Base-by-base conservation (phyloP, 2,113 vertebrate genomes). In the Xiphias gladius region DNA sequence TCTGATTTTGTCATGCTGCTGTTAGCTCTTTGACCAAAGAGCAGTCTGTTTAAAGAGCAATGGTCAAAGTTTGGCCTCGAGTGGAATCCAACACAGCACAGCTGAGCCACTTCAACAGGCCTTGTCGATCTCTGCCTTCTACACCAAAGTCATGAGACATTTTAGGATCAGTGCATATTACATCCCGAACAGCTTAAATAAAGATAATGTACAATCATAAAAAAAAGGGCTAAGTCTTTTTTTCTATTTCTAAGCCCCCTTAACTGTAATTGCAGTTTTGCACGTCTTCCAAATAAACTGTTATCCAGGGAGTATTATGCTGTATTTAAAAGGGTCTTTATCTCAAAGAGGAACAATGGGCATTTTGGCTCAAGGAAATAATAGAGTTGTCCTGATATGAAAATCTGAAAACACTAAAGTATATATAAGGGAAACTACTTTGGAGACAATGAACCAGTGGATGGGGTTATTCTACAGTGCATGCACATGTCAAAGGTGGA, bases 241-340 rank as follows among this genome's bases (percentile, higher is more conserved):
- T 76, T 58, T 76, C 22, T 75, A 28, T 69, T 75, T 41, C 28
- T 73, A 68, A 82, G 66, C 73, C 46, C 28, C 76, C 43, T 64
- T 39, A 37, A 26, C 71, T 73, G 5, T 79, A 86, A 81, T 88
- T 80, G 62, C 67, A 76, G 75, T 61, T 83, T 80, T 80, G 70
- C 46, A 32, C 73, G 50, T 63, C 73, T n/a, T 76, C 50, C 20
- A 83, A 84, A 85, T 70, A 24, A 75, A 73, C 74, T 26, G 20
- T 74, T 85, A 76, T 84, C 24, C 64, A 2, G 46, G 22, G 68
- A 48, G 28, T 59, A 57, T 64, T 68, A 14, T 69, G 57, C 57
- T 80, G 55, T 64, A 72, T 78, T 84, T 80, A 52, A 84, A 81
- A 48, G 22, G 65, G 39, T 64, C 61, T 84, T 67, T 48, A 46